A percentile compares a stretch with the other conserved stretches of the same genome.
Evolutionary conservation across 1,140 invertebrate species (phyloP).

Genomic region (Magallana ariakensis): DNA sequence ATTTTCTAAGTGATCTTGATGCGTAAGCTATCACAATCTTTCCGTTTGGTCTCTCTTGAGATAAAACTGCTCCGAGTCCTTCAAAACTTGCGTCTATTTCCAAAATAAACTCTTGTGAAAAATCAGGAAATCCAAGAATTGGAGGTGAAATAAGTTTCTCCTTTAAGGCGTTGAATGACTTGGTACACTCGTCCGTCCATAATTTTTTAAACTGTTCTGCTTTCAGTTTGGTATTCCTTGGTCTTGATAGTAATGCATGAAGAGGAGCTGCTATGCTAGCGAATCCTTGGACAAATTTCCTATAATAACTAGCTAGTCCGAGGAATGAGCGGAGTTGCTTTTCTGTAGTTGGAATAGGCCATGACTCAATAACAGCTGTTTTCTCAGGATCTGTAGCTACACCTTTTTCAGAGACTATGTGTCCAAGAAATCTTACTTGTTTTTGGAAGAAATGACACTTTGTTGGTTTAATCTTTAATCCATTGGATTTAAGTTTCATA

Average conservation of each 20-base stretch:
- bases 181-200: constrained; percentile 14
- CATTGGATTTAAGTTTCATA: constrained; percentile 40
- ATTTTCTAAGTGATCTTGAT: constrained; percentile 44
- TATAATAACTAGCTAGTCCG: constrained; percentile 67
- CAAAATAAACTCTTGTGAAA: constrained; percentile 46
- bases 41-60: constrained; percentile 47
- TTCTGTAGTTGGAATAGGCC: constrained; percentile 61
- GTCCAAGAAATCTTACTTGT: constrained; percentile 62
- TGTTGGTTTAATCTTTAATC: constrained; percentile 60
- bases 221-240: background rate
- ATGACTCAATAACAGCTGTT: constrained; percentile 20
- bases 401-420: constrained; percentile 61
- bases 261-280: constrained; percentile 47
- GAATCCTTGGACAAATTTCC: constrained; percentile 66
- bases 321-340: constrained; percentile 73
- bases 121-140: constrained; percentile 46
- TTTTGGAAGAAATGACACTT: constrained; percentile 63
- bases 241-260: constrained; percentile 40
- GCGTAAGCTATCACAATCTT: constrained; percentile 55
- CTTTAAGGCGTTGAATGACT: constrained; percentile 40
- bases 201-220: background rate
- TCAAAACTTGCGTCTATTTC: constrained; percentile 56
- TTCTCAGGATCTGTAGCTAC: constrained; percentile 66
- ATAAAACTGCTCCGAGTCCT: constrained; percentile 69
- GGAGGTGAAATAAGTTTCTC: constrained; percentile 25